Evolutionary conservation across 2,797 vertebrate genomes (phyloP), one percentile per base, ranked within the genome.

Genomic region (Manis pentadactyla): DNA sequence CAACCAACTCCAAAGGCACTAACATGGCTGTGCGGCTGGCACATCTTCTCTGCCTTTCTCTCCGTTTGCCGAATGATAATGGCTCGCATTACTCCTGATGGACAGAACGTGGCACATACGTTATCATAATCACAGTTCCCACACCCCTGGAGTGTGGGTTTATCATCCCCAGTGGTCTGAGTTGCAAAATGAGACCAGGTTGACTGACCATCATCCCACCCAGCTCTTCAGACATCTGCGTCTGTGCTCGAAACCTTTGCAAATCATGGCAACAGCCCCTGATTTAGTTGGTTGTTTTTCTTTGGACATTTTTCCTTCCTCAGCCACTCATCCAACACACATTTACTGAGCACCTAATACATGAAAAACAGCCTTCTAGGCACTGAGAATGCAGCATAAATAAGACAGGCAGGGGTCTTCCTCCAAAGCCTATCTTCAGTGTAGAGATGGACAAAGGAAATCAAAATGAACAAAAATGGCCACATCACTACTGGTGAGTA

Each of bases 21-120:
- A 46, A 10, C 23, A 0, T 4, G 59, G 68, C 59, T 6, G 12
- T 5, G 2, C 11, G 68, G 53, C 84, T 0, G 0, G 12, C 25
- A 0, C 25, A 18, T n/a, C 39, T 46, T 63, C 79, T 10, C 55
- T 2, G 57, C 37, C 92, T 55, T 31, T 31, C 31, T 74, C 87
- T 74, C 42, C 10, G 25, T 29, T 55, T 69, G 42, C 69, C 2
- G 0, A n/a, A 17, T 4, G 46, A 53, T 4, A 57, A 9, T 0
- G 4, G 39, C 34, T 18, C 77, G 64, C 3, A 0, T 1, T 13
- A 37, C 11, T 4, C 7, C 73, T 46, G 14, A 2, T 0, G 51
- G 57, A 37, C n/a, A 25, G 46, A 37, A 57, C 5, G 2, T 3
- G 0, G 14, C 21, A 23, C 2, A 12, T 11, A 34, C 2, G 4